A percentile compares a stretch with the other conserved stretches of the same genome.
These are phyloP conservation scores for Pyrocephalus nanus DNA, from an alignment of 2,797 vertebrate species.

Conservation along the genomic window DNA sequence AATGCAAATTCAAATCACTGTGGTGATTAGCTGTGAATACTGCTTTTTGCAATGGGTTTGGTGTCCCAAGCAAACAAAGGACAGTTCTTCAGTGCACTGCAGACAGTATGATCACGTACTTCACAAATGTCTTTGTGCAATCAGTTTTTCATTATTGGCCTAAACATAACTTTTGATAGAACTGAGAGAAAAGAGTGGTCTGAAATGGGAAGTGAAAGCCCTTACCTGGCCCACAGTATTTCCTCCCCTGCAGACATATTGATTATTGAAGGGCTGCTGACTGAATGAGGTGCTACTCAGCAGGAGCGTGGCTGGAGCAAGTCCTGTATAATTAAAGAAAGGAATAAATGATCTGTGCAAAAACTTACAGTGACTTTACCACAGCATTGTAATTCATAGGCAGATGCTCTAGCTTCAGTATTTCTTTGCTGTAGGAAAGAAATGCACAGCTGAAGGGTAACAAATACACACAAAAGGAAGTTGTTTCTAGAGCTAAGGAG, in stretches of 20 bases:
- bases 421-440: neutral
- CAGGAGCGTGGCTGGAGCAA: neutral
- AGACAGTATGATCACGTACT: neutral
- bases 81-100: neutral
- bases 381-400: neutral
- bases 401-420: neutral
- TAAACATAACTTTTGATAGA: neutral
- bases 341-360: neutral
- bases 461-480: neutral
- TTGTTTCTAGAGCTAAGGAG: neutral
- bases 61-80: constrained; percentile 37
- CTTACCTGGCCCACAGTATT: neutral
- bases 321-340: neutral
- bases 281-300: neutral
- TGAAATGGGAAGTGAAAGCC: neutral
- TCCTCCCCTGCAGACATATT: neutral
- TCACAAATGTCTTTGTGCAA: constrained; percentile 6
- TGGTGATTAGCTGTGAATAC: constrained; percentile 62
- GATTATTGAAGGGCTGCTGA: neutral
- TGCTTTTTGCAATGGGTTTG: constrained; percentile 41
- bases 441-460: neutral
- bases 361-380: neutral
- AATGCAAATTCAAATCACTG: constrained; percentile 64
- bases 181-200: neutral
- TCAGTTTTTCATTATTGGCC: neutral